Percentiles rank a stretch among this genome's conserved stretches.
phyloP scores from a whole-genome alignment of 2,888 invertebrate species.

The Leptopilina syphax region DNA sequence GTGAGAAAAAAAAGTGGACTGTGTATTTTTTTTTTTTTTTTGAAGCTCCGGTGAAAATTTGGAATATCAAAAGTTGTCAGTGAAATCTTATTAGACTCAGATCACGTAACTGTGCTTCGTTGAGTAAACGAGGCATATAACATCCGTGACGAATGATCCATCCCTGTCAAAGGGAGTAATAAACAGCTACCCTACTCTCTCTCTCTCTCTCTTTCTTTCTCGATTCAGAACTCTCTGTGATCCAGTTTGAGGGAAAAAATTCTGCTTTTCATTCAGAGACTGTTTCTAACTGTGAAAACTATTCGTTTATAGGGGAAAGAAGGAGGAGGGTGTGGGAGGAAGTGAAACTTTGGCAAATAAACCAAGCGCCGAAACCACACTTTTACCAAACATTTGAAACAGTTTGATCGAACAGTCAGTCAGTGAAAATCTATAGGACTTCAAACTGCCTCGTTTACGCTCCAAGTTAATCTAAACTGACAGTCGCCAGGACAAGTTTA shows the following conservation, averaged over 20 bases:
- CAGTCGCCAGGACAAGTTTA: slow-evolving; percentile 35
- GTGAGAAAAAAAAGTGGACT: too few relatives aligned
- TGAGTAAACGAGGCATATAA: slow-evolving; percentile 30
- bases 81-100: slow-evolving; percentile 37
- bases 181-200: slow-evolving; percentile 2
- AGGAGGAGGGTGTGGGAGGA: neutral
- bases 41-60: slow-evolving; percentile 9
- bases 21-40: neutral
- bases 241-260: slow-evolving; percentile 2
- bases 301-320: neutral
- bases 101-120: slow-evolving; percentile 39
- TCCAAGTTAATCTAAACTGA: slow-evolving; percentile 31
- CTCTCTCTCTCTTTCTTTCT: neutral
- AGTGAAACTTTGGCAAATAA: slow-evolving; percentile 12
- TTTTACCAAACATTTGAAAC: slow-evolving; percentile 13
- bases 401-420: slow-evolving; percentile 29
- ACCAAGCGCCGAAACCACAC: slow-evolving; percentile 31
- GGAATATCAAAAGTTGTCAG: slow-evolving; percentile 32
- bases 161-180: slow-evolving; percentile 8
- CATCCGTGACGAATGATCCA: slow-evolving; percentile 34
- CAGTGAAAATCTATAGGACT: slow-evolving; percentile 26
- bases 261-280: slow-evolving; percentile 13
- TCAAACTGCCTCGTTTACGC: slow-evolving; percentile 32
- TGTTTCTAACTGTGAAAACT: slow-evolving; percentile 14
- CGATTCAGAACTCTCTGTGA: neutral